Percentiles rank a stretch among this genome's conserved stretches.
phyloP scores from a whole-genome alignment of 2,113 vertebrate species.

The Asarcornis scutulata region DNA sequence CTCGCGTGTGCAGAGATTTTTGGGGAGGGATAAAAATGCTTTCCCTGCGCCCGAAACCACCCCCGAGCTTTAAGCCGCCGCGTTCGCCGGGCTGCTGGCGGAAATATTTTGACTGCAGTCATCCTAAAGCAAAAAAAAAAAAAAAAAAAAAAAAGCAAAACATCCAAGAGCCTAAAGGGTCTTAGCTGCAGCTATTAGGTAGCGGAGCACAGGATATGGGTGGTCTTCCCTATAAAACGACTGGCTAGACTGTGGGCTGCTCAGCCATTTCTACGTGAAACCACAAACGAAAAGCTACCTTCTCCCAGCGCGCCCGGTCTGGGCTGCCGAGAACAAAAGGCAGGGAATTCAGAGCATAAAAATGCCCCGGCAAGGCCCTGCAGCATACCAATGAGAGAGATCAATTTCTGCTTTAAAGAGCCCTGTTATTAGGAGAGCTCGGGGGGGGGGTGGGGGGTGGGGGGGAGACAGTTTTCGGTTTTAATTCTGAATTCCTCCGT shows the following conservation, averaged over 20 bases:
- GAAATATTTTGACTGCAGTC: not conserved
- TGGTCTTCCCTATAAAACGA: not conserved
- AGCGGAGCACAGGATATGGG: not conserved
- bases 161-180: not conserved
- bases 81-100: not conserved
- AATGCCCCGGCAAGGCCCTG: not conserved
- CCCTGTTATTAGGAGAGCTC: not conserved
- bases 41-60: not conserved
- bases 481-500: conserved; percentile 30
- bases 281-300: not conserved
- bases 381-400: conserved; percentile 39
- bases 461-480: not conserved
- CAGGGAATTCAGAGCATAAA: not conserved
- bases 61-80: not conserved
- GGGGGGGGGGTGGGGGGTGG: not conserved
- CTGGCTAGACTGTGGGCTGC: not conserved
- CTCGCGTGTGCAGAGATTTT: not conserved
- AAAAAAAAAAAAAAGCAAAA: not conserved
- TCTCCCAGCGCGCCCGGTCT: not conserved
- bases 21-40: not conserved
- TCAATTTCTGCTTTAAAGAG: conserved; percentile 41
- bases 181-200: not conserved
- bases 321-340: conserved; percentile 27
- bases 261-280: not conserved
- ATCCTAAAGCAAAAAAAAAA: not conserved